These are phyloP conservation scores for Montipora foliosa DNA, from an alignment of 64 coral and sea anemone genomes.

Conservation along the genomic window DNA sequence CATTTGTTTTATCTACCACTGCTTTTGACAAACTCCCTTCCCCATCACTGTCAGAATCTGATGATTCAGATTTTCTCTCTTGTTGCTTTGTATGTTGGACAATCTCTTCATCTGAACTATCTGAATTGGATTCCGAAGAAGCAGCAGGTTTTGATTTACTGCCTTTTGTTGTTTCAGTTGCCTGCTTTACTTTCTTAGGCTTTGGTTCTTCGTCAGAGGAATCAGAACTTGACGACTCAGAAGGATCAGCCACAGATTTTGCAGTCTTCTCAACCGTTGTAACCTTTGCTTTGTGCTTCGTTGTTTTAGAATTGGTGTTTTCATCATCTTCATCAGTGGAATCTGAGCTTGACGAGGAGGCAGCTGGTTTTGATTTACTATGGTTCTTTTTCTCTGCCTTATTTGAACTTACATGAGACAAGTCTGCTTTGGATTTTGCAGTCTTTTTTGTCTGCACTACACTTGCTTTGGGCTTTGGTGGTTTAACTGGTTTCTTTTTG, in stretches of 20 bases:
- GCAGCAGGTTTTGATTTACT: background rate
- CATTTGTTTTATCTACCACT: background rate
- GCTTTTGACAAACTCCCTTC: background rate
- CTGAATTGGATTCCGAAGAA: conserved; percentile 63
- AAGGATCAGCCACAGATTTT: background rate
- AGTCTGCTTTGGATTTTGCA: background rate
- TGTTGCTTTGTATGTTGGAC: background rate
- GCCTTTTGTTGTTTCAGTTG: conserved; percentile 1
- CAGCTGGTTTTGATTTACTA: background rate
- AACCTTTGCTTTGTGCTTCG: background rate
- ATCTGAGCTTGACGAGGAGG: conserved; percentile 7
- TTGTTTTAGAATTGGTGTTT: background rate
- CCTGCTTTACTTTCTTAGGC: background rate
- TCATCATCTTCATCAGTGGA: conserved; percentile 19
- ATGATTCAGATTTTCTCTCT: conserved; percentile 10
- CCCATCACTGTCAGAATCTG: conserved; percentile 13
- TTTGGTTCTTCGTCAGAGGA: conserved; percentile 2
- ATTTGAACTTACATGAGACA: background rate
- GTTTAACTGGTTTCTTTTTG: background rate
- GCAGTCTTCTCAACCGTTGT: background rate
- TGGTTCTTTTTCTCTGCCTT: background rate
- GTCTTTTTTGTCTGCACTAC: background rate
- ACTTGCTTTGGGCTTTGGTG: background rate
- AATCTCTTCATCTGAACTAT: conserved; percentile 40
- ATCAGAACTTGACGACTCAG: conserved; percentile 15